Percentiles rank a stretch among this genome's conserved stretches.
Conservation (phyloP, 64 coral and sea anemone species). For the Stichodactyla helianthus region DNA sequence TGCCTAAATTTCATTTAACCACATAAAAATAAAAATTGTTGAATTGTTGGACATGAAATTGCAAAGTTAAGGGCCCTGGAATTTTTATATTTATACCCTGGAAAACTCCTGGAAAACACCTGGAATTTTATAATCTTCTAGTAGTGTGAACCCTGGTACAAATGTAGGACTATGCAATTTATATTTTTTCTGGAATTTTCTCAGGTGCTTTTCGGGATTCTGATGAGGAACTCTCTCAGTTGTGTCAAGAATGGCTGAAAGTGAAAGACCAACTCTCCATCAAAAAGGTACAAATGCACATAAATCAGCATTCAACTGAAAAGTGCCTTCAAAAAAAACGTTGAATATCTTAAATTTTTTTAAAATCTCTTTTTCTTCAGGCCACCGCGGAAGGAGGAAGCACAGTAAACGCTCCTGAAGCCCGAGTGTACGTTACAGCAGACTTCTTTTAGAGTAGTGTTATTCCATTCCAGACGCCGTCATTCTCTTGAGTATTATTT, state of each 20-base stretch:
- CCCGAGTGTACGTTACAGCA: not conserved
- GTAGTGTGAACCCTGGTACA: too few relatives aligned
- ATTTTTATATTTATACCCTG: too few relatives aligned
- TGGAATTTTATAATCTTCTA: too few relatives aligned
- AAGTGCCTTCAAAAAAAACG: not conserved
- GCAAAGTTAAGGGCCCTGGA: too few relatives aligned
- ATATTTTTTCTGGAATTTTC: not conserved
- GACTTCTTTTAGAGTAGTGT: not conserved
- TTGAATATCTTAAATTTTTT: not conserved
- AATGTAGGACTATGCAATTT: not conserved
- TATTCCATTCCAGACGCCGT: not conserved
- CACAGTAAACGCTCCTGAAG: slow-evolving; percentile 23
- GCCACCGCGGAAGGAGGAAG: slow-evolving; percentile 5
- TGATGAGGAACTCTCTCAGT: slow-evolving; percentile 58
- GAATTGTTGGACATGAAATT: too few relatives aligned
- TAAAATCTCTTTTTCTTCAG: not conserved
- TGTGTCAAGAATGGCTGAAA: slow-evolving; percentile 81
- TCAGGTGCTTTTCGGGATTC: slow-evolving; percentile 72
- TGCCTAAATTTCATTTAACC: too few relatives aligned
- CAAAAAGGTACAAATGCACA: slow-evolving; percentile 47
- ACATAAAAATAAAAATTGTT: too few relatives aligned
- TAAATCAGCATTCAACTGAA: not conserved
- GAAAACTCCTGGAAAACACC: too few relatives aligned
- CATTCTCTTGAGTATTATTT: too few relatives aligned
- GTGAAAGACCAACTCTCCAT: slow-evolving; percentile 71